Evolutionary conservation across 2,113 vertebrate genomes (phyloP).

Genomic region (Trematomus loennbergii): DNA sequence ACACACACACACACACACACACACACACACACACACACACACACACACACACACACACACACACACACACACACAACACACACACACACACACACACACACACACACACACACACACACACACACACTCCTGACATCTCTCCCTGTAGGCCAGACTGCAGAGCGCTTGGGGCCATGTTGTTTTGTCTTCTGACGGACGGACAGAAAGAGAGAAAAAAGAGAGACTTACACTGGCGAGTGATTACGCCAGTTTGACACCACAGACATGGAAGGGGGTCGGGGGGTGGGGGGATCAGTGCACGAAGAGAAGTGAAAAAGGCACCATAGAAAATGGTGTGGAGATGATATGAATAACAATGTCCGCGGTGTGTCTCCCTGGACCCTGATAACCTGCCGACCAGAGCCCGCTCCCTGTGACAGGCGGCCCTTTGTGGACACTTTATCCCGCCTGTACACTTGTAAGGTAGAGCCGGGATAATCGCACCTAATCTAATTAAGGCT

Average conservation of each 20-base stretch:
- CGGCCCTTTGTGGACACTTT: constrained; percentile 95
- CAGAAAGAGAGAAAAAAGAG: constrained; percentile 49
- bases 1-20: constrained; percentile 18
- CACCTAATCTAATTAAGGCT: constrained; percentile 99
- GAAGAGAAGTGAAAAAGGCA: constrained; percentile 69
- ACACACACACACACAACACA: constrained; percentile 16
- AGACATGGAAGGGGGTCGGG: constrained; percentile 36
- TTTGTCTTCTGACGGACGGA: constrained; percentile 78
- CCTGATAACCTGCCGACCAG: constrained; percentile 78
- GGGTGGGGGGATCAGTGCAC: constrained; percentile 10
- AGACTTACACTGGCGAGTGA: constrained; percentile 65
- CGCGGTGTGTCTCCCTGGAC: constrained; percentile 70
- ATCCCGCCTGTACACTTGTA: constrained; percentile 98
- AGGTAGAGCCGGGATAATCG: constrained; percentile 98
- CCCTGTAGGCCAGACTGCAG: constrained; percentile 87
- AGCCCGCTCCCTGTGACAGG: constrained; percentile 86
- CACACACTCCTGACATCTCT: constrained; percentile 56
- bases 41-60: constrained; percentile 27
- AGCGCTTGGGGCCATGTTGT: constrained; percentile 88
- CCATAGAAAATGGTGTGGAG: constrained; percentile 62
- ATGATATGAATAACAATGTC: constrained; percentile 84
- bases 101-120: constrained; percentile 22
- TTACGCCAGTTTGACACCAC: constrained; percentile 72
- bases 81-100: constrained; percentile 14
- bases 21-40: constrained; percentile 18